Evolutionary conservation across 64 coral and sea anemone genomes (phyloP), one percentile per base, ranked within the genome.

Genomic region (Montipora cactus): DNA sequence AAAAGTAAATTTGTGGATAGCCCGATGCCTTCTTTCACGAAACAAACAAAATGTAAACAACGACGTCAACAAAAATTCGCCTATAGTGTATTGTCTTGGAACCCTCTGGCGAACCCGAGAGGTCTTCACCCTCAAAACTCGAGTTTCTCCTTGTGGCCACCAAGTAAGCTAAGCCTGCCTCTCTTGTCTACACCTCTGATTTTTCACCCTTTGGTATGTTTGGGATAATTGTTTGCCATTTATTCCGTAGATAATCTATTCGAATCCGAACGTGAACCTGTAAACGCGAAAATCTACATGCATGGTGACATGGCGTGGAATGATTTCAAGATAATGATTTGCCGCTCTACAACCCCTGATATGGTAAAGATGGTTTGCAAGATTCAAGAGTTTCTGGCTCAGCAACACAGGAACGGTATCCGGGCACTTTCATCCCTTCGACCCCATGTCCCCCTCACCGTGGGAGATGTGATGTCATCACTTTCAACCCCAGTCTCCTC

Each of bases 321-420:
- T 18, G 95, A 96, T 80, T 89, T 99, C 62, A 94, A 96, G 49
- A 81, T 99, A 23, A 96, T 99, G 95, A 99, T 99, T 53, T 94
- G 91, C 61, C 98, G 98, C 14, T 99, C 98, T n/a, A 99, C 98
- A 0, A 96, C 98, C 9, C 95, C 95, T 58, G 98, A 99, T 84
- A 80, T 99, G 76, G 89, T 99, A 4, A 99, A 99, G 67, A 96
- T 99, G 98, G 84, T 94, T 8, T 89, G 89, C 3, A 99, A 99
- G 88, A 99, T 99, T 18, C 92, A 96, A 49, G 95, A 96, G 50
- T 99, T 99, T 75, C 94, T 99, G 37, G 91, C 98, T 5, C 94
- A 99, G 76, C 98, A 99, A 78, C 95, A 96, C 67, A 94, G 95
- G 44, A 99, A 96, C 75, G 96, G 98, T 74, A 90, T 99, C 46